Conservation (phyloP, 2,888 invertebrate species). For the Micoletzkya japonica region DNA sequence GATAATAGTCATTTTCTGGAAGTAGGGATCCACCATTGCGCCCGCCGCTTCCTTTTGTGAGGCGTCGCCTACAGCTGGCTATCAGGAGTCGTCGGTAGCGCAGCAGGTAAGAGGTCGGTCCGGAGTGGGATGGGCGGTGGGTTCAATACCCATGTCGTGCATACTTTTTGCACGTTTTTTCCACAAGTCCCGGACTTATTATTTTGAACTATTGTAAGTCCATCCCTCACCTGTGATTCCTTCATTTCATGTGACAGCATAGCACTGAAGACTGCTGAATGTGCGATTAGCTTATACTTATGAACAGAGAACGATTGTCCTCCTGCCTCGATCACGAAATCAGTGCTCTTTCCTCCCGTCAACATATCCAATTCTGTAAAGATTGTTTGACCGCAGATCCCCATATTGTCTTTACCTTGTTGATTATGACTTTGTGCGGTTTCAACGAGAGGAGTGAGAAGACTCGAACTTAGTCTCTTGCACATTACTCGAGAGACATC, state of each 20-base stretch:
- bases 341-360: conserved; percentile 45
- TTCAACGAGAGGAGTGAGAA: conserved; percentile 12
- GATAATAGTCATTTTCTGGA: too few relatives aligned
- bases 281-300: conserved; percentile 58
- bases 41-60: too few relatives aligned
- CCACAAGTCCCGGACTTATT: too few relatives aligned
- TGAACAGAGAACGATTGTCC: conserved; percentile 52
- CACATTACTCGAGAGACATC: conserved; percentile 49
- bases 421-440: background rate
- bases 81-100: too few relatives aligned
- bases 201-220: too few relatives aligned
- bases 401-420: conserved; percentile 12
- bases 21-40: too few relatives aligned
- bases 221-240: conserved; percentile 37
- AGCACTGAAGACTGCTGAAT: conserved; percentile 60
- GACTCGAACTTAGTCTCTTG: conserved; percentile 32
- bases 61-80: too few relatives aligned
- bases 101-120: too few relatives aligned
- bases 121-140: too few relatives aligned
- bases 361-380: conserved; percentile 47
- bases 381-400: background rate
- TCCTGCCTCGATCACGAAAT: conserved; percentile 51
- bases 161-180: too few relatives aligned
- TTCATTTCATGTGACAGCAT: conserved; percentile 55
- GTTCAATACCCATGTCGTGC: too few relatives aligned